Evolutionary conservation across 2,888 invertebrate species (phyloP).

Genomic region (Tenthredo notha): DNA sequence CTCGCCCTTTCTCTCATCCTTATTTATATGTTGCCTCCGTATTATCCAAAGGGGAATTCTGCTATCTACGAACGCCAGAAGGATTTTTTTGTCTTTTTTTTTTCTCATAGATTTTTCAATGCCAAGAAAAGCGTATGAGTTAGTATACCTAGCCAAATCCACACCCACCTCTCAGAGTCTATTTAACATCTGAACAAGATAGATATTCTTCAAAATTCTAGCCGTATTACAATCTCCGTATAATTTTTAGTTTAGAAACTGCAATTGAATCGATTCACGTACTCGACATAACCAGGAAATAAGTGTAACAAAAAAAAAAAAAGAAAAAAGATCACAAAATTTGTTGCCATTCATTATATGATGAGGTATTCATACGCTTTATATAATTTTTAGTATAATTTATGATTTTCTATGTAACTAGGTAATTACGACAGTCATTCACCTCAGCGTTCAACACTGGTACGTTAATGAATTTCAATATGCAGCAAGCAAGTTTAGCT

Average conservation of each 20-base stretch:
- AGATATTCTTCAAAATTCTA: neutral
- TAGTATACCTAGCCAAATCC: neutral
- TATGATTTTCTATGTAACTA: neutral
- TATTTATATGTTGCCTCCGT: constrained; percentile 43
- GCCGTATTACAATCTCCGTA: neutral
- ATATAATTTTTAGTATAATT: neutral
- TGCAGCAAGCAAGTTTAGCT: neutral
- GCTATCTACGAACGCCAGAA: constrained; percentile 1
- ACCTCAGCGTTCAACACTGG: neutral
- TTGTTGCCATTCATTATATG: neutral
- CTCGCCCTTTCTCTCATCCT: constrained; percentile 34
- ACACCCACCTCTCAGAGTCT: neutral
- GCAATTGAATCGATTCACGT: neutral
- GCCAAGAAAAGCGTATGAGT: neutral
- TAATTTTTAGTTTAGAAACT: neutral
- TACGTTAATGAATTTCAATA: neutral
- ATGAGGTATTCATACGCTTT: neutral
- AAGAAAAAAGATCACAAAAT: neutral
- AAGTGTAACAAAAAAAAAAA: neutral
- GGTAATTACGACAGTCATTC: neutral
- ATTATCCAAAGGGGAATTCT: constrained; percentile 6
- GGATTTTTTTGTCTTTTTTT: neutral
- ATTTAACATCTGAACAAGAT: neutral
- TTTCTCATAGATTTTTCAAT: constrained; percentile 34
- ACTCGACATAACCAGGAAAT: neutral